These are phyloP conservation scores for Pampusana beccarii DNA, from an alignment of 2,113 vertebrate species.

Conservation along the genomic window DNA sequence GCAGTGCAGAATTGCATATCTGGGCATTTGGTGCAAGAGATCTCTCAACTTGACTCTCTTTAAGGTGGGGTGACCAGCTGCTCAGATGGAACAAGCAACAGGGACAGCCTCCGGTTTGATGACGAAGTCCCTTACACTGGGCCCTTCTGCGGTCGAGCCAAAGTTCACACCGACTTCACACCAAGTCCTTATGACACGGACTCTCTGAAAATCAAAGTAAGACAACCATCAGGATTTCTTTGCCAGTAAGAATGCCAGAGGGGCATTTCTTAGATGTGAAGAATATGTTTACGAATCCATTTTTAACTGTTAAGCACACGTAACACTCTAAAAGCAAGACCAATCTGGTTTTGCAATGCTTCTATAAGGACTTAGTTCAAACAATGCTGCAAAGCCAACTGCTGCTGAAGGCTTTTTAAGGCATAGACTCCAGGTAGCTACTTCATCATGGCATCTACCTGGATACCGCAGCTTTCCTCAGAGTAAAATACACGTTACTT, in stretches of 20 bases:
- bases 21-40: neutral
- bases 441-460: neutral
- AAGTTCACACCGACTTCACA: slow-evolving; percentile 90
- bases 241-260: neutral
- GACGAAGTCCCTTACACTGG: slow-evolving; percentile 79
- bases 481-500: neutral
- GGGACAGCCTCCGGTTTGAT: slow-evolving; percentile 87
- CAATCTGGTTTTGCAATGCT: neutral
- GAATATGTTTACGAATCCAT: neutral
- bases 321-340: neutral
- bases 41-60: neutral
- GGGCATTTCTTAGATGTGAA: neutral
- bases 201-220: slow-evolving; percentile 92
- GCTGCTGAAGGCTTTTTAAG: neutral
- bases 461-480: neutral
- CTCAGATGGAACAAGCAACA: slow-evolving; percentile 86
- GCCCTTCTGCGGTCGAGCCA: slow-evolving; percentile 86
- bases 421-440: neutral
- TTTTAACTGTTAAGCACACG: neutral
- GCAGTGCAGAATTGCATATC: neutral
- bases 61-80: slow-evolving; percentile 91
- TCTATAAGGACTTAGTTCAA: neutral
- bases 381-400: neutral
- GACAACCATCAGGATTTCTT: neutral
- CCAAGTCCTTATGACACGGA: slow-evolving; percentile 94